A percentile compares a stretch with the other conserved stretches of the same genome.
phyloP scores from a whole-genome alignment of 1,140 invertebrate genomes.

The Eupeodes corollae region DNA sequence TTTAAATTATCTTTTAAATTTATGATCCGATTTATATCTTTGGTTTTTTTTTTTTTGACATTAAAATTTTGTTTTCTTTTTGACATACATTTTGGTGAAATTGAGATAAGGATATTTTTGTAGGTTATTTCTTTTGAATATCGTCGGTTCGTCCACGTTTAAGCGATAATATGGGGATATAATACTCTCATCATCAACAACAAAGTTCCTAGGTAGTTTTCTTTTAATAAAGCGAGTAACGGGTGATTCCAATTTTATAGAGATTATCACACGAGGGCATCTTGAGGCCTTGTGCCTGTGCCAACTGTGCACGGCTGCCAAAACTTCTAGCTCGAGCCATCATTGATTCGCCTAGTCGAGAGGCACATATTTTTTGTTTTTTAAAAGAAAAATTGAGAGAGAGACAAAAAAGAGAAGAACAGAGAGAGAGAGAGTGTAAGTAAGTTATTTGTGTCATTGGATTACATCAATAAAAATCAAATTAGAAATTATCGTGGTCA shows the following conservation, averaged over 20 bases:
- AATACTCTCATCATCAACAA: too few species aligned
- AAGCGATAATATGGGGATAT: too few species aligned
- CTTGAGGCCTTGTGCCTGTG: constrained; percentile 12
- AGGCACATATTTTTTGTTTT: not conserved
- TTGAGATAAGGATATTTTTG: too few species aligned
- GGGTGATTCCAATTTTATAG: constrained; percentile 10
- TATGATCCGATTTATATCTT: too few species aligned
- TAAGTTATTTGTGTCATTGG: not conserved
- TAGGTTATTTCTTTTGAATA: too few species aligned
- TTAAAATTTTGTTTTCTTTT: too few species aligned
- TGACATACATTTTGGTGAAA: too few species aligned
- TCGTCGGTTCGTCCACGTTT: too few species aligned
- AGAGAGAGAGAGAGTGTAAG: not conserved
- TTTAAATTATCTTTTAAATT: too few species aligned
- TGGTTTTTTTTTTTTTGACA: too few species aligned
- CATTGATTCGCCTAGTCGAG: constrained; percentile 12
- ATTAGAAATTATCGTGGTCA: not conserved
- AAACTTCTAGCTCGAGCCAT: constrained; percentile 13
- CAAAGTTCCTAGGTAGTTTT: too few species aligned
- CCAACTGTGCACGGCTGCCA: constrained; percentile 11
- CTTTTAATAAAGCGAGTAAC: not conserved
- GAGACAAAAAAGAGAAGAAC: not conserved
- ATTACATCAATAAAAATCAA: not conserved
- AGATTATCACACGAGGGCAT: constrained; percentile 15
- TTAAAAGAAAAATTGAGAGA: not conserved